Evolutionary conservation across 1,140 invertebrate genomes (phyloP).

Genomic region (Temnothorax curvispinosus): DNA sequence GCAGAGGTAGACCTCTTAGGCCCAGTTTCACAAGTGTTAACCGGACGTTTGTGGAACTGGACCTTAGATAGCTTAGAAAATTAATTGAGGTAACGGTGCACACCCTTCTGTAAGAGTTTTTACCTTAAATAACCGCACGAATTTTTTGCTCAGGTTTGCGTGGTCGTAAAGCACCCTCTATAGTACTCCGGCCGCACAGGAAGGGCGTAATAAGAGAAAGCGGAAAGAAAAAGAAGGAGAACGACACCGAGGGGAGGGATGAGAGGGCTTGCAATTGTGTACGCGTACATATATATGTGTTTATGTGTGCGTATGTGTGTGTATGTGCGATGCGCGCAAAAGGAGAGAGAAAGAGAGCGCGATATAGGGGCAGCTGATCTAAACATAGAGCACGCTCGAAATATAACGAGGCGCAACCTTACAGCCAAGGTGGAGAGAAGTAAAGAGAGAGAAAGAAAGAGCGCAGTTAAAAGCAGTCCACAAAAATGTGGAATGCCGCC

Average conservation of each 20-base stretch:
- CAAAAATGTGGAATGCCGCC: conserved; percentile 58
- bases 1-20: too few species aligned
- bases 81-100: neutral
- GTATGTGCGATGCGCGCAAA: neutral
- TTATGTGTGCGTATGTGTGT: neutral
- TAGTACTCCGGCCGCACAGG: neutral
- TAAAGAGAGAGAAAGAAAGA: neutral
- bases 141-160: conserved; percentile 17
- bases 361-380: conserved; percentile 75
- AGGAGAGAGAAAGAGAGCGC: conserved; percentile 39
- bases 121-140: conserved; percentile 18
- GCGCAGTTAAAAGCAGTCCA: conserved; percentile 17
- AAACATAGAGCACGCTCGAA: conserved; percentile 84
- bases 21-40: too few species aligned
- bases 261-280: neutral
- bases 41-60: too few species aligned
- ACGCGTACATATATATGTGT: neutral
- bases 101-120: neutral
- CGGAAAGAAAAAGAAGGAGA: neutral
- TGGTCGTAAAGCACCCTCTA: neutral
- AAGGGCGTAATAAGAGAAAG: conserved; percentile 17
- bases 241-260: neutral
- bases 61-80: neutral
- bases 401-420: conserved; percentile 81
- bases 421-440: conserved; percentile 37